Evolutionary conservation across 2,888 invertebrate species (phyloP), one percentile per base, ranked within the genome.

Genomic region (Amiota communis): DNA sequence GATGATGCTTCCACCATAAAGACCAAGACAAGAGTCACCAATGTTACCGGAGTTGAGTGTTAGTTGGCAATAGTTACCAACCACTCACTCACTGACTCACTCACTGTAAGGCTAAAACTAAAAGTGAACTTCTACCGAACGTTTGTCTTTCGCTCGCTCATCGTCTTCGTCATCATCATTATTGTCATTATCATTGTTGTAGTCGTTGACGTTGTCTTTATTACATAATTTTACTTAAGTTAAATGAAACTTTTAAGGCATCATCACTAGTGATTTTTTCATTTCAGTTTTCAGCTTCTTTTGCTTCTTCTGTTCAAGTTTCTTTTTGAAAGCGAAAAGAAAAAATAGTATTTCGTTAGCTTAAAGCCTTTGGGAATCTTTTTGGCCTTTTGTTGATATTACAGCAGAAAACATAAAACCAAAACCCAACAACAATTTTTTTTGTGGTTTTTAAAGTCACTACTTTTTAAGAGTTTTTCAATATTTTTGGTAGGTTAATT

Each of bases 181-280:
- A 36, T 36, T 6, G 36, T 36, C 36, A 36, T 36, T 36, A 36
- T 36, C 36, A 36, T 36, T 36, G 36, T 36, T 36, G 36, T 36
- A 36, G 36, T 36, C 36, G 36, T 36, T 36, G 4, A 36, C 36
- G 36, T 47, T 15, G 65, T 65, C 36, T 65, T 65, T 65, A 65
- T 65, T 65, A 65, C 65, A 65, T 65, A 65, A 65, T 65, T 65
- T 65, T 65, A 36, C 65, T 65, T n/a, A 65, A 65, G 65, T 65
- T 65, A 65, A 65, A 65, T 65, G 65, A 49, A 65, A 65, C 65
- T 65, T 65, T 65, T 65, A 65, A 65, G 65, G 65, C 65, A 65
- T 65, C 48, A 64, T n/a, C 47, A n/a, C 15, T 12, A 61, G 23
- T 46, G 20, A 20, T 59, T 15, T 17, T 59, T 59, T 59, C 46